Conservation (phyloP, 2,888 invertebrate genomes). For the Polydrusus tereticollis region DNA sequence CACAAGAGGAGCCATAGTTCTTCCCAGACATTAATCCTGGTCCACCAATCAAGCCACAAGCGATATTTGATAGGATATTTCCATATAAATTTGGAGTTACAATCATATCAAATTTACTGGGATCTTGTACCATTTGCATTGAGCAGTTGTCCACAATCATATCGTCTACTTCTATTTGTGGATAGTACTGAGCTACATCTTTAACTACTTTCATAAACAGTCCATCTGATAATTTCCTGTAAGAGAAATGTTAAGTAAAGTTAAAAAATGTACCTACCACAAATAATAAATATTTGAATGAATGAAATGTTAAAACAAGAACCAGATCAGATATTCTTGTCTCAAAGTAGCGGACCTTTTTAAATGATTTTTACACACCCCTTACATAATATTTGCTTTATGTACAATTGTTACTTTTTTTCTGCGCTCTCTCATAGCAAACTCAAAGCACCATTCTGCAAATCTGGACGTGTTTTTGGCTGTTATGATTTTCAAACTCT, state of each 20-base stretch:
- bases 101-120: conserved; percentile 60
- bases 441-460: conserved; percentile 74
- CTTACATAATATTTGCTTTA: conserved; percentile 71
- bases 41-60: conserved; percentile 62
- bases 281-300: too few species aligned
- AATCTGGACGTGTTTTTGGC: conserved; percentile 69
- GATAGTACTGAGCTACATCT: conserved; percentile 57
- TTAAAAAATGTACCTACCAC: too few species aligned
- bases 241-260: conserved; percentile 41
- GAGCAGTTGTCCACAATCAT: conserved; percentile 61
- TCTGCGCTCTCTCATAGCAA: conserved; percentile 69
- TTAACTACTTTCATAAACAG: conserved; percentile 60
- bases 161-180: conserved; percentile 58
- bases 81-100: conserved; percentile 63
- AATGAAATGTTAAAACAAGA: too few species aligned
- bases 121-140: conserved; percentile 60
- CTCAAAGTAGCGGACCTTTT: not conserved
- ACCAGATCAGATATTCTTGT: too few species aligned
- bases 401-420: conserved; percentile 76
- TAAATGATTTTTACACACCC: conserved; percentile 29
- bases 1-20: conserved; percentile 59
- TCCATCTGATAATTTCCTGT: conserved; percentile 60
- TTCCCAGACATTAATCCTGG: conserved; percentile 59
- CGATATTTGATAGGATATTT: conserved; percentile 59
- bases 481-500: conserved; percentile 73